phyloP scores from a whole-genome alignment of 2,888 invertebrate genomes.

The Strigamia transsilvanica region DNA sequence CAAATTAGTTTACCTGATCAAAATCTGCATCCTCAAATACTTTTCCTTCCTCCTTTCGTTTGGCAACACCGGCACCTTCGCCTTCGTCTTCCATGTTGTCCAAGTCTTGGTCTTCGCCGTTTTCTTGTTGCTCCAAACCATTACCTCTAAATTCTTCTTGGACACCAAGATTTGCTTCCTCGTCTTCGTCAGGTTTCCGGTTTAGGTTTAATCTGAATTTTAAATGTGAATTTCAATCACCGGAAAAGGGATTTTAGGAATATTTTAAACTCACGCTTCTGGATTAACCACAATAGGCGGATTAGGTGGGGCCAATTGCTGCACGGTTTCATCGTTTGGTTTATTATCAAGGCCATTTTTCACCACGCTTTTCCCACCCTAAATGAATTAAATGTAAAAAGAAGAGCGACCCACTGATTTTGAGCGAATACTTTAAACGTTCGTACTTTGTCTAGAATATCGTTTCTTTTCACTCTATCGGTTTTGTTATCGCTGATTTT shows the following conservation, averaged over 20 bases:
- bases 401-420: neutral
- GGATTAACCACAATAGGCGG: neutral
- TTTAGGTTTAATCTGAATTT: neutral
- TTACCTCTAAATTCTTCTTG: conserved; percentile 38
- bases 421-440: neutral
- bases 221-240: neutral
- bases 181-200: conserved; percentile 27
- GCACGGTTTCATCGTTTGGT: neutral
- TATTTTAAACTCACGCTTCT: neutral
- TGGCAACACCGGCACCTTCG: conserved; percentile 4
- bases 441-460: neutral
- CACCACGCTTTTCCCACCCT: neutral
- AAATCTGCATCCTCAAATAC: conserved; percentile 55
- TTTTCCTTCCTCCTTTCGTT: conserved; percentile 37
- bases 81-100: conserved; percentile 55
- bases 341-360: neutral
- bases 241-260: neutral
- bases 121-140: conserved; percentile 55
- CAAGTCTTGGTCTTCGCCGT: conserved; percentile 54
- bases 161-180: conserved; percentile 3
- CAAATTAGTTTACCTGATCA: conserved; percentile 50
- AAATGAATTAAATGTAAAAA: neutral
- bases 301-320: conserved; percentile 18
- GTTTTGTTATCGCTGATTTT: neutral
- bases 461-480: neutral